Conservation (phyloP, 2,797 vertebrate species). For the Odontamblyopus rebecca region DNA sequence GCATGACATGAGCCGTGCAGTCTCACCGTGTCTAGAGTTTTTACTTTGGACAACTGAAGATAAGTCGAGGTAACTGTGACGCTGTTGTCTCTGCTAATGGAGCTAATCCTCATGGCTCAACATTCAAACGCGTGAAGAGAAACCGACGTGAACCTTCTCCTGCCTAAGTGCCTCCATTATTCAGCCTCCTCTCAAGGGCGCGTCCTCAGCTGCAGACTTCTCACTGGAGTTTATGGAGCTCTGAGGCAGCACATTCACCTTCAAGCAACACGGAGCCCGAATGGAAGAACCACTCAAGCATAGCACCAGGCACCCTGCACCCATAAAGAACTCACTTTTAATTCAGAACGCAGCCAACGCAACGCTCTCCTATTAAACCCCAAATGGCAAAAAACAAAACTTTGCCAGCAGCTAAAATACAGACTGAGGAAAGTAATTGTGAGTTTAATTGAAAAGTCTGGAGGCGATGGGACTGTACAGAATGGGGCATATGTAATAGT, state of each 20-base stretch:
- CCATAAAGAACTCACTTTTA: slow-evolving; percentile 68
- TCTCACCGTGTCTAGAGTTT: no score
- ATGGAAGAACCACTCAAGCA: slow-evolving; percentile 66
- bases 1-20: no score
- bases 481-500: slow-evolving; percentile 22
- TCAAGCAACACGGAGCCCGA: slow-evolving; percentile 69
- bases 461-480: slow-evolving; percentile 38
- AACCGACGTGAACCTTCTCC: slow-evolving; percentile 40
- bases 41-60: no score
- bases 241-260: slow-evolving; percentile 63
- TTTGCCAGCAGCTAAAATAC: slow-evolving; percentile 62
- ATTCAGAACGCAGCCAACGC: slow-evolving; percentile 69
- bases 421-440: slow-evolving; percentile 64
- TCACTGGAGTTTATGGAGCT: slow-evolving; percentile 61
- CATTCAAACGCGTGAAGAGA: background rate
- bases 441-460: slow-evolving; percentile 67
- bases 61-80: no score
- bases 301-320: slow-evolving; percentile 50
- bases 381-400: slow-evolving; percentile 70
- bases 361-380: slow-evolving; percentile 72
- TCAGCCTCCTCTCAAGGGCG: slow-evolving; percentile 59
- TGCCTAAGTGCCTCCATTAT: slow-evolving; percentile 55
- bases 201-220: slow-evolving; percentile 57
- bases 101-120: no score
- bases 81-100: no score